Evolutionary conservation across 2,113 vertebrate genomes (phyloP).

Genomic region (Microcebus griseorufus): DNA sequence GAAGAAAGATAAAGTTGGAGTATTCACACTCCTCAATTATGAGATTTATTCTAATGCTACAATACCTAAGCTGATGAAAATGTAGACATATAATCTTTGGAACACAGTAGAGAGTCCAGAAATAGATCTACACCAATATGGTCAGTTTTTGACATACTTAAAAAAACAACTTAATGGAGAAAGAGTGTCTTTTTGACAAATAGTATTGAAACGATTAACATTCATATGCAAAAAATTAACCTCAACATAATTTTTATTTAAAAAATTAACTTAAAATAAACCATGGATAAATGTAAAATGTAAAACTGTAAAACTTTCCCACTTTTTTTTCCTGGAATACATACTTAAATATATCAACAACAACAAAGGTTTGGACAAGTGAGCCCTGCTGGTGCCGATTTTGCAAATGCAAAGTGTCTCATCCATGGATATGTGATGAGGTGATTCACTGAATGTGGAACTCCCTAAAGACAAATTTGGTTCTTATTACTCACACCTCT

Average conservation of each 20-base stretch:
- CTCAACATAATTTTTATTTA: neutral
- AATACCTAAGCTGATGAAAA: neutral
- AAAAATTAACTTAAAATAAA: slow-evolving; percentile 10
- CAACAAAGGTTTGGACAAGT: neutral
- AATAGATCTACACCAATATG: neutral
- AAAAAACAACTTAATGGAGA: neutral
- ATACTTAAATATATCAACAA: neutral
- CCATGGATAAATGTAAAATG: neutral
- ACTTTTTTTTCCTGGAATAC: neutral
- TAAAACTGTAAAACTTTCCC: neutral
- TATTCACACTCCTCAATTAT: neutral
- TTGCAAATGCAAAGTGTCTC: neutral
- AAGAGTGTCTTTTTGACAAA: slow-evolving; percentile 6
- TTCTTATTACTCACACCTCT: slow-evolving; percentile 47
- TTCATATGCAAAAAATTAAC: neutral
- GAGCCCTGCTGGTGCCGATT: neutral
- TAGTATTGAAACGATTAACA: neutral
- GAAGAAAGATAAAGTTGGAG: neutral
- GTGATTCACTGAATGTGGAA: neutral
- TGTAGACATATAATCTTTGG: neutral
- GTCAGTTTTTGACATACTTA: neutral
- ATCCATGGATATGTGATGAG: neutral
- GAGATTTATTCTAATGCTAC: neutral
- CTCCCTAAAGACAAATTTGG: slow-evolving; percentile 16
- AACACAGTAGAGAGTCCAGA: neutral